Evolutionary conservation across 1,140 invertebrate species (phyloP).

Genomic region (Trichogramma pretiosum): DNA sequence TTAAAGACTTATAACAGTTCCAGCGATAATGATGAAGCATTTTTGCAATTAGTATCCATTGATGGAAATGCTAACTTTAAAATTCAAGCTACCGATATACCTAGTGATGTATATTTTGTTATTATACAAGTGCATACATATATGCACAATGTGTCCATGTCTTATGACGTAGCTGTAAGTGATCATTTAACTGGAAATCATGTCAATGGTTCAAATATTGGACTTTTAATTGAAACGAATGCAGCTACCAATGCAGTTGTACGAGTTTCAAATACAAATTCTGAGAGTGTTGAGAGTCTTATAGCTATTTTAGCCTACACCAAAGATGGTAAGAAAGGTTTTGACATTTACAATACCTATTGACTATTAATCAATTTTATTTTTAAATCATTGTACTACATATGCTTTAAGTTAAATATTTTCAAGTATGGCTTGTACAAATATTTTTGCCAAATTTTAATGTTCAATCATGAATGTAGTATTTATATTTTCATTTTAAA

Average conservation of each 20-base stretch:
- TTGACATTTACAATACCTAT: too few relatives aligned
- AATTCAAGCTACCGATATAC: slow-evolving; percentile 45
- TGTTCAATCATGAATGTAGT: too few relatives aligned
- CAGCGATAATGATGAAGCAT: slow-evolving; percentile 21
- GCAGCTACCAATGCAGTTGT: slow-evolving; percentile 19
- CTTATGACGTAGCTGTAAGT: slow-evolving; percentile 38
- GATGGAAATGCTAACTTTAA: slow-evolving; percentile 25
- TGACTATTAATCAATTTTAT: too few relatives aligned
- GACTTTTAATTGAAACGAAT: slow-evolving; percentile 43
- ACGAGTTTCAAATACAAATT: slow-evolving; percentile 41
- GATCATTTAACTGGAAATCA: slow-evolving; percentile 32
- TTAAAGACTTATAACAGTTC: slow-evolving; percentile 14
- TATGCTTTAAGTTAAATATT: too few relatives aligned
- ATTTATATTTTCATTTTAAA: too few relatives aligned
- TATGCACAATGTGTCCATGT: slow-evolving; percentile 52
- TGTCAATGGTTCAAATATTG: slow-evolving; percentile 53
- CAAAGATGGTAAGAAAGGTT: slow-evolving; percentile 48
- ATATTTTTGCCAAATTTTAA: too few relatives aligned
- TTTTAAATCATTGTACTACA: too few relatives aligned
- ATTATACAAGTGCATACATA: slow-evolving; percentile 61
- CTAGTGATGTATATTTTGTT: slow-evolving; percentile 47
- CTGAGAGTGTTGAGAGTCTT: slow-evolving; percentile 38
- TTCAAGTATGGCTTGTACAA: too few relatives aligned
- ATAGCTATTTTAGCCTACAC: slow-evolving; percentile 50
- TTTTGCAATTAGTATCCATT: slow-evolving; percentile 21